A percentile compares a stretch with the other conserved stretches of the same genome.
phyloP scores from a whole-genome alignment of 2,113 vertebrate genomes.

The Charadrius vociferus region DNA sequence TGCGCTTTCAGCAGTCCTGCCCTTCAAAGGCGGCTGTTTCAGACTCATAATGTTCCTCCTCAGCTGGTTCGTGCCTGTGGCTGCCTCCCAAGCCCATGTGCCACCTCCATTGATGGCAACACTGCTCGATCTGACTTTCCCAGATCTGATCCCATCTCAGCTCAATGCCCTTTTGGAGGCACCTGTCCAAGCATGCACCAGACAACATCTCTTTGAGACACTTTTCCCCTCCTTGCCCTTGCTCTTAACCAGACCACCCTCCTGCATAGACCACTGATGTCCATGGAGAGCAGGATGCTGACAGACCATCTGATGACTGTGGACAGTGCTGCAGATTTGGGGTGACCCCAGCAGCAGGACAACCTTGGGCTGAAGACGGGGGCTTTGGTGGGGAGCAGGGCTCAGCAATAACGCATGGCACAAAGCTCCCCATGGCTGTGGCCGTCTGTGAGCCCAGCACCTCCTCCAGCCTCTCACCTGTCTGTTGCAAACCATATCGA shows the following conservation, averaged over 20 bases:
- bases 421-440: not conserved
- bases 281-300: not conserved
- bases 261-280: not conserved
- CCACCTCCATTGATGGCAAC: not conserved
- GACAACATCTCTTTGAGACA: not conserved
- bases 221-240: not conserved
- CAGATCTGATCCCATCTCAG: not conserved
- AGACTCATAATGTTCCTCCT: not conserved
- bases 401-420: accelerated
- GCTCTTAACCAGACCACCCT: not conserved
- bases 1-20: not conserved
- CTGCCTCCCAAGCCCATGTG: not conserved
- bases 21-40: not conserved
- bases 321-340: not conserved
- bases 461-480: not conserved
- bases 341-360: not conserved
- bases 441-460: not conserved
- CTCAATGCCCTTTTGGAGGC: not conserved
- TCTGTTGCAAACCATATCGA: not conserved
- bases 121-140: not conserved
- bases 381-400: not conserved
- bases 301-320: not conserved
- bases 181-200: not conserved
- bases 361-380: not conserved
- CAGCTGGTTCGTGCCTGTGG: not conserved